Conservation (phyloP, 1,140 invertebrate species). For the Drosophila sechellia region DNA sequence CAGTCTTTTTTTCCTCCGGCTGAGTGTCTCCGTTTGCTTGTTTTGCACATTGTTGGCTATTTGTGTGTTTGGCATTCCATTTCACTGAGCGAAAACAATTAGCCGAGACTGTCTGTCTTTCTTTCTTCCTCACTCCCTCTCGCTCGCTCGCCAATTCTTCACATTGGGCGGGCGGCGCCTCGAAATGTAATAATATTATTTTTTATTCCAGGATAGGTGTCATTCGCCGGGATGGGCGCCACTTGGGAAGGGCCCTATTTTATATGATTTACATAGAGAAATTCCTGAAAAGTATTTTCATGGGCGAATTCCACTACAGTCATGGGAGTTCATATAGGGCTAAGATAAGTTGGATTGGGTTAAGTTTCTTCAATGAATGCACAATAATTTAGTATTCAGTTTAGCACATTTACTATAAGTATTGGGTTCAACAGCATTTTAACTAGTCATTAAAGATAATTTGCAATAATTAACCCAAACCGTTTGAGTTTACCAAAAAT, state of each 20-base stretch:
- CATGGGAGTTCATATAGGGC: background rate
- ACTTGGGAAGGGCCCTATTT: constrained; percentile 1
- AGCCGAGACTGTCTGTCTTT: constrained; percentile 40
- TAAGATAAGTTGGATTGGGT: background rate
- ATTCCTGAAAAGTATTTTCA: constrained; percentile 11
- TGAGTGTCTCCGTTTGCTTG: constrained; percentile 63
- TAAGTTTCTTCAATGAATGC: no score
- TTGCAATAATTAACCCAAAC: constrained; percentile 40
- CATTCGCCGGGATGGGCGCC: constrained; percentile 41
- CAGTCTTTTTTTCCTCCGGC: constrained; percentile 17
- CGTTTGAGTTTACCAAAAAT: constrained; percentile 45
- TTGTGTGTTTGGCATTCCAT: constrained; percentile 77
- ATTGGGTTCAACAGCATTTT: constrained; percentile 35
- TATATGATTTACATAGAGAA: constrained; percentile 8
- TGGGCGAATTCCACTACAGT: constrained; percentile 4
- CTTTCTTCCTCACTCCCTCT: constrained; percentile 17
- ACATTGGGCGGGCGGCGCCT: constrained; percentile 25
- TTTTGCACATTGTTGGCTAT: constrained; percentile 78
- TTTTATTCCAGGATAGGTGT: constrained; percentile 60
- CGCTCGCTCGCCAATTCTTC: constrained; percentile 12
- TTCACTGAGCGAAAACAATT: constrained; percentile 70
- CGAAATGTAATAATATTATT: constrained; percentile 51
- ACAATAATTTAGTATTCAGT: no score
- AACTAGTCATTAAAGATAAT: constrained; percentile 8
- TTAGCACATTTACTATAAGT: no score